Evolutionary conservation across 2,113 vertebrate species (phyloP), one percentile per base, ranked within the genome.

Genomic region (Paratilapia polleni): DNA sequence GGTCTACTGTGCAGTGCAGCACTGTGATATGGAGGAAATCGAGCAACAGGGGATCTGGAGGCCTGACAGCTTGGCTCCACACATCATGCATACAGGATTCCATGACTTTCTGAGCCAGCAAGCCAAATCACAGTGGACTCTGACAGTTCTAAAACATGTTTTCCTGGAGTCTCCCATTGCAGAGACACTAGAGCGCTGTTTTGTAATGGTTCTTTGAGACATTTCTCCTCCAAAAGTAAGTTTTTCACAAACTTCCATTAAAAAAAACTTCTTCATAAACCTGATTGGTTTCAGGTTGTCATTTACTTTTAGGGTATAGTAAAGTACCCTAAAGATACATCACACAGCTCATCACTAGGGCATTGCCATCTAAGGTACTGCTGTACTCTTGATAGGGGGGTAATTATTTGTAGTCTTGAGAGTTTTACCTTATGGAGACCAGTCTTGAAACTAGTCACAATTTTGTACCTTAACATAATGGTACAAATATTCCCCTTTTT

Each of bases 71-170:
- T 52, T 47, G 60, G 74, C 75, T 56, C 26, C 11, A 12, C 15
- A 78, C 43, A 34, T 9, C 52, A 13, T 58, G 56, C 43, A 34
- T 9, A 68, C 77, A 82, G 61, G 78, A 82, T 49, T 59, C 28
- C 9, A 8, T 38, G 59, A 54, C 22, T 52, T 66, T 81, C 77
- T 87, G 64, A 81, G 84, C 43, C 43, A 78, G 74, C 59, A 62
- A 47, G 1, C 7, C 14, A 31, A n/a, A 19, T 60, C 22, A 43
- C 22, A 0, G 43, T 17, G 17, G 49, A 74, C 31, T 73, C 10
- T 28, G 49, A 5, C 47, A 54, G 47, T 9, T 26, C 47, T 80
- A 5, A 61, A 77, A 43, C 31, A 26, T 59, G 47, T 82, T 80
- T 66, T 38, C 43, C 19, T 60, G 31, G 31, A 5, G 47, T 54